Conservation (phyloP, 2,797 vertebrate genomes). For the Enteromius paludinosus region DNA sequence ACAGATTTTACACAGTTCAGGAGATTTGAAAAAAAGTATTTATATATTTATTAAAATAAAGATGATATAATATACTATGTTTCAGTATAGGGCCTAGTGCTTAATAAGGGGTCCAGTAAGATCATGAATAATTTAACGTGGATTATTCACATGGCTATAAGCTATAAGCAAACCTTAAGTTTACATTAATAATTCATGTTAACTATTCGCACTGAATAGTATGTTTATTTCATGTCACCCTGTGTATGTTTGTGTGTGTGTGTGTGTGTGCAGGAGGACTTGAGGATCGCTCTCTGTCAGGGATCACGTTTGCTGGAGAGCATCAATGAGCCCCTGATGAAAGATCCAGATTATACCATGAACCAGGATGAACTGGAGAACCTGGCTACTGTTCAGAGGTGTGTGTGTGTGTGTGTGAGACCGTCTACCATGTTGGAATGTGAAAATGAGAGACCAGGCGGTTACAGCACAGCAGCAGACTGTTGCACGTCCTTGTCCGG, state of each 20-base stretch:
- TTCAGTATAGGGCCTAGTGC: neutral
- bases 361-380: conserved; percentile 95
- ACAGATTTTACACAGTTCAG: neutral
- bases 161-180: conserved; percentile 17
- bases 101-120: neutral
- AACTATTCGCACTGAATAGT: neutral
- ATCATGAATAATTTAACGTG: conserved; percentile 13
- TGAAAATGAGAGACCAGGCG: neutral
- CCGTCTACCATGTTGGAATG: conserved; percentile 14
- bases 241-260: neutral
- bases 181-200: conserved; percentile 19
- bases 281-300: conserved; percentile 84
- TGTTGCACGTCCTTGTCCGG: conserved; percentile 1
- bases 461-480: neutral
- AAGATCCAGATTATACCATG: conserved; percentile 85
- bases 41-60: neutral
- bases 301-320: conserved; percentile 85
- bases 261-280: conserved; percentile 80
- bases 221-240: neutral
- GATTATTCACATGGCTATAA: neutral
- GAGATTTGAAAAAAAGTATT: neutral
- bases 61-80: neutral
- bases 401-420: conserved; percentile 54
- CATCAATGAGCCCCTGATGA: conserved; percentile 86
- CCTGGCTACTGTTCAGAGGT: conserved; percentile 93